Percentiles rank a stretch among this genome's conserved stretches.
Evolutionary conservation across 1,140 invertebrate genomes (phyloP).

Genomic region (Sogatella furcifera): DNA sequence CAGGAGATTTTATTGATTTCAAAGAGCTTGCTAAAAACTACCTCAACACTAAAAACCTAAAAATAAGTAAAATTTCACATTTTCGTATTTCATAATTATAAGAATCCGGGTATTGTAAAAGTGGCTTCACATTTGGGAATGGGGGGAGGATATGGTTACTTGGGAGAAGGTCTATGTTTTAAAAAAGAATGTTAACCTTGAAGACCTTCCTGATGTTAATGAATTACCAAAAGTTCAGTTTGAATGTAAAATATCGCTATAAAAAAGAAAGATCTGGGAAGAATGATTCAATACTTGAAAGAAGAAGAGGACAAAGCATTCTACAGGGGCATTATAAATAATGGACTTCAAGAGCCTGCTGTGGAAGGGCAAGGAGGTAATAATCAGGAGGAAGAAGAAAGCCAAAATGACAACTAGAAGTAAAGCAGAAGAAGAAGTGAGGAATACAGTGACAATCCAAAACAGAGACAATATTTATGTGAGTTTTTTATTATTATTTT

Average conservation of each 20-base stretch:
- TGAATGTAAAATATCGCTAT: neutral
- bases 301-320: slow-evolving; percentile 7
- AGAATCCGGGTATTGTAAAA: slow-evolving; percentile 8
- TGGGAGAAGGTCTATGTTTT: slow-evolving; percentile 9
- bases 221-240: slow-evolving; percentile 10
- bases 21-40: slow-evolving; percentile 14
- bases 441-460: neutral
- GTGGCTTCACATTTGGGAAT: neutral
- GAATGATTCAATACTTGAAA: slow-evolving; percentile 11
- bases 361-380: slow-evolving; percentile 8
- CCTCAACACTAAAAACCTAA: slow-evolving; percentile 10
- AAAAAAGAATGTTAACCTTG: slow-evolving; percentile 10
- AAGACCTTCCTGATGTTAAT: slow-evolving; percentile 5
- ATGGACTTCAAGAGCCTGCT: slow-evolving; percentile 1
- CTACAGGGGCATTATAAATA: slow-evolving; percentile 7
- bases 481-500: slow-evolving; percentile 2
- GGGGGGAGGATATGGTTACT: slow-evolving; percentile 1
- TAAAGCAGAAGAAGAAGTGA: neutral
- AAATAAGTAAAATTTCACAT: slow-evolving; percentile 12
- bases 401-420: neutral
- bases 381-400: slow-evolving; percentile 1
- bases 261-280: slow-evolving; percentile 8
- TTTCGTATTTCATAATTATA: slow-evolving; percentile 8
- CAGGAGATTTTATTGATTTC: slow-evolving; percentile 11
- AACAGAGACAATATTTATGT: slow-evolving; percentile 1